Evolutionary conservation across 2,113 vertebrate species (phyloP).

Genomic region (Hemiprocne comata): DNA sequence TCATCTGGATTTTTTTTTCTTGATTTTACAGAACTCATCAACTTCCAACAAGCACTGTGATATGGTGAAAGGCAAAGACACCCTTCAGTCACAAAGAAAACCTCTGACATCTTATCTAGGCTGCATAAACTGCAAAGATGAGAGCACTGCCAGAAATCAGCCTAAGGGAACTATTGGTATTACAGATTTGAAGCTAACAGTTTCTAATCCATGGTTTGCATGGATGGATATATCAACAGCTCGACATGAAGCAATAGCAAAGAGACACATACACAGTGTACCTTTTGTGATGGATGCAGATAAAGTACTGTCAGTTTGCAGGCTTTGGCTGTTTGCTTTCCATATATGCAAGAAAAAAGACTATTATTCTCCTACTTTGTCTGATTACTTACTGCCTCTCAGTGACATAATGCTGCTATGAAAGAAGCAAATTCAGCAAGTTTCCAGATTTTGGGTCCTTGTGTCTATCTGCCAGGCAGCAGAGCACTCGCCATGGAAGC

Average conservation of each 20-base stretch:
- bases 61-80: background rate
- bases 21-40: background rate
- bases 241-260: background rate
- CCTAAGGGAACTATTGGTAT: background rate
- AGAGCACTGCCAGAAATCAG: background rate
- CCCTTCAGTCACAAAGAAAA: background rate
- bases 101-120: background rate
- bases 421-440: background rate
- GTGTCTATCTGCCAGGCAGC: background rate
- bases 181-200: background rate
- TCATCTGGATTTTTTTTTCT: background rate
- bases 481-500: fast-evolving
- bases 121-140: background rate
- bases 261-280: background rate
- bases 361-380: background rate
- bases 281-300: background rate
- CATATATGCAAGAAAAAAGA: fast-evolving
- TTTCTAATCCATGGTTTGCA: background rate
- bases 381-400: background rate
- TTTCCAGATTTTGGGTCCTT: fast-evolving
- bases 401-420: background rate
- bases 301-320: background rate
- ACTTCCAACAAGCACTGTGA: background rate
- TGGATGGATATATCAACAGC: background rate
- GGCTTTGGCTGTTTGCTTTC: background rate